Conservation (phyloP, 2,888 invertebrate genomes). For the Amphimallon solstitiale region DNA sequence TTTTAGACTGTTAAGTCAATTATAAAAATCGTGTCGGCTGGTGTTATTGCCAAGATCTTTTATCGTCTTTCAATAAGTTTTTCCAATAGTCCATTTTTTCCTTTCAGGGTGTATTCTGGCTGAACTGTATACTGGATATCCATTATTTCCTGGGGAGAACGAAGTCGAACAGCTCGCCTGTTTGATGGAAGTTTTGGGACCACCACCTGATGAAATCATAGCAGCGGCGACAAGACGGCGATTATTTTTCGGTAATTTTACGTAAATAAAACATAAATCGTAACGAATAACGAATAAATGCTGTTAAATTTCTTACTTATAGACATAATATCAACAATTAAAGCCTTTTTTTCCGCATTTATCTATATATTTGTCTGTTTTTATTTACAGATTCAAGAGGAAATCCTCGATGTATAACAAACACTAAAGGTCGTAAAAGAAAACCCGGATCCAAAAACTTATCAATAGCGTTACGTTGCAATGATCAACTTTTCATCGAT, state of each 20-base stretch:
- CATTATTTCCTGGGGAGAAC: slow-evolving; percentile 95
- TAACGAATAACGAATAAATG: too few species aligned
- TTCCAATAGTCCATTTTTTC: too few species aligned
- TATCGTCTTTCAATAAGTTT: too few species aligned
- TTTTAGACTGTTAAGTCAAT: too few species aligned
- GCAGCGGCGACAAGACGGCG: slow-evolving; percentile 85
- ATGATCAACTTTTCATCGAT: slow-evolving; percentile 89
- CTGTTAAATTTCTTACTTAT: too few species aligned
- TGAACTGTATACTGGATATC: slow-evolving; percentile 95
- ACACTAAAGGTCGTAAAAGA: slow-evolving; percentile 92
- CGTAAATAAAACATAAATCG: neutral
- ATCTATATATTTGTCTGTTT: neutral
- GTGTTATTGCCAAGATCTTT: too few species aligned
- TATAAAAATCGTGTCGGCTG: too few species aligned
- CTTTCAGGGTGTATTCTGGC: slow-evolving; percentile 89
- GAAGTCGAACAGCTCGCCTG: slow-evolving; percentile 97
- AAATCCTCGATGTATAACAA: slow-evolving; percentile 88
- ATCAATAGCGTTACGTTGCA: slow-evolving; percentile 82
- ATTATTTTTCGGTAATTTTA: slow-evolving; percentile 80
- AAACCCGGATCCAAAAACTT: slow-evolving; percentile 87
- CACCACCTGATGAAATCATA: slow-evolving; percentile 88
- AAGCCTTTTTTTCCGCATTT: slow-evolving; percentile 3
- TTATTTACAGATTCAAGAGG: slow-evolving; percentile 83
- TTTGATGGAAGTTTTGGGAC: slow-evolving; percentile 94
- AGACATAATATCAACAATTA: neutral